Percentiles rank a stretch among this genome's conserved stretches.
Evolutionary conservation across 2,888 invertebrate species (phyloP).

Genomic region (Pilophorus perplexus): DNA sequence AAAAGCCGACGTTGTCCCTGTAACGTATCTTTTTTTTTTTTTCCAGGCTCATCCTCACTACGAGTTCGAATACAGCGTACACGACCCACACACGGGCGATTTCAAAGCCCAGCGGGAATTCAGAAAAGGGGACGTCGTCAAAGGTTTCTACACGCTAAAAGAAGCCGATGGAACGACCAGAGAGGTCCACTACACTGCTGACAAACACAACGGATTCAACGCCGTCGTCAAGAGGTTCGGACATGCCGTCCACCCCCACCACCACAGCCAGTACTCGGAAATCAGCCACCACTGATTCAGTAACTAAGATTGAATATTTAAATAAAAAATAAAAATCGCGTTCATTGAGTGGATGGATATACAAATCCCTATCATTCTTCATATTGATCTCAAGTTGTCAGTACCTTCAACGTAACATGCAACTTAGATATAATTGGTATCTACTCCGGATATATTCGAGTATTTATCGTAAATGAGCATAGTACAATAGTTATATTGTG

Average conservation of each 20-base stretch:
- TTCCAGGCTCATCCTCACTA: constrained; percentile 54
- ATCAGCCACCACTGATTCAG: constrained; percentile 24
- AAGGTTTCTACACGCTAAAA: constrained; percentile 49
- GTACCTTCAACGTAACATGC: no score
- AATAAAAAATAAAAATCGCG: no score
- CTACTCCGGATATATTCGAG: no score
- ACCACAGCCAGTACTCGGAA: constrained; percentile 24
- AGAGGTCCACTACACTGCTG: constrained; percentile 35
- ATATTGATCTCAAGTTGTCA: no score
- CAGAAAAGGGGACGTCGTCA: constrained; percentile 54
- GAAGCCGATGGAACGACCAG: constrained; percentile 44
- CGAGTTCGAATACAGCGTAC: constrained; percentile 54
- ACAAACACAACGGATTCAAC: constrained; percentile 36
- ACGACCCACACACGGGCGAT: constrained; percentile 51
- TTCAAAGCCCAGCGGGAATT: constrained; percentile 55
- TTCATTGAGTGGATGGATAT: no score
- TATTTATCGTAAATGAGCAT: no score
- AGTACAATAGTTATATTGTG: no score
- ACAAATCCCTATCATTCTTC: no score
- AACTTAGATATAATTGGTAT: no score
- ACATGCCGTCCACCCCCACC: constrained; percentile 26
- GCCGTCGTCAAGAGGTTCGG: constrained; percentile 32
- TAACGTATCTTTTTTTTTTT: no score
- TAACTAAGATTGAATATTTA: not conserved
- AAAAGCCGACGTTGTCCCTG: no score